A percentile compares a stretch with the other conserved stretches of the same genome.
Evolutionary conservation across 2,113 vertebrate species (phyloP).

Genomic region (Naja naja): DNA sequence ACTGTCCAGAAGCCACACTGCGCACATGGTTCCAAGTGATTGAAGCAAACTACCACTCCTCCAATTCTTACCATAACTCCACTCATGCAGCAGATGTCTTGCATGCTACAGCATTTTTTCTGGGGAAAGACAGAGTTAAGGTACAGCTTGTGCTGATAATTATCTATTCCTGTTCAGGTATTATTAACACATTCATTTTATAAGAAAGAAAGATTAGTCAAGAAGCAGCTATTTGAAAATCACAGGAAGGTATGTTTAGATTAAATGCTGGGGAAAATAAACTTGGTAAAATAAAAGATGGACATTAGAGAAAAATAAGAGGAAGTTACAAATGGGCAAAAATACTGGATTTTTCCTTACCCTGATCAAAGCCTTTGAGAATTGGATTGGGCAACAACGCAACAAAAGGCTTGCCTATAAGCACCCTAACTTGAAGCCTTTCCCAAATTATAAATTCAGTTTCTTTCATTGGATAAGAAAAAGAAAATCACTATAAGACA

Average conservation of each 20-base stretch:
- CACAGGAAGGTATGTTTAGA: not conserved
- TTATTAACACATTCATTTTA: not conserved
- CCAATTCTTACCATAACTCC: conserved; percentile 96
- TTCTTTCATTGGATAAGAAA: not conserved
- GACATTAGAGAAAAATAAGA: not conserved
- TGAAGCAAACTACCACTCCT: conserved; percentile 92
- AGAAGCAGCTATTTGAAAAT: not conserved
- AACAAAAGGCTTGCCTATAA: not conserved
- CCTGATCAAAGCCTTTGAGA: not conserved
- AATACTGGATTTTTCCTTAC: not conserved
- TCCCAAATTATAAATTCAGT: not conserved
- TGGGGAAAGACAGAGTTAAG: conserved; percentile 91
- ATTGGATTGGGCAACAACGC: not conserved
- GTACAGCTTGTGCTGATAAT: conserved; percentile 61
- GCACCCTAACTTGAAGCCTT: not conserved
- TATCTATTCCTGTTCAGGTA: not conserved
- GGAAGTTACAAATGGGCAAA: not conserved
- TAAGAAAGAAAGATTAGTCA: not conserved
- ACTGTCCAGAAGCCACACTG: conserved; percentile 84
- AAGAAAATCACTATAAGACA: not conserved
- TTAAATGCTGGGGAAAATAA: not conserved
- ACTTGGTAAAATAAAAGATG: not conserved
- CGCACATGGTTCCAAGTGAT: conserved; percentile 93
- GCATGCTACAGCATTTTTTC: conserved; percentile 92
- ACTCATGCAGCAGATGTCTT: conserved; percentile 92